Conservation (phyloP, 2,113 vertebrate genomes). For the Prochilodus magdalenae region DNA sequence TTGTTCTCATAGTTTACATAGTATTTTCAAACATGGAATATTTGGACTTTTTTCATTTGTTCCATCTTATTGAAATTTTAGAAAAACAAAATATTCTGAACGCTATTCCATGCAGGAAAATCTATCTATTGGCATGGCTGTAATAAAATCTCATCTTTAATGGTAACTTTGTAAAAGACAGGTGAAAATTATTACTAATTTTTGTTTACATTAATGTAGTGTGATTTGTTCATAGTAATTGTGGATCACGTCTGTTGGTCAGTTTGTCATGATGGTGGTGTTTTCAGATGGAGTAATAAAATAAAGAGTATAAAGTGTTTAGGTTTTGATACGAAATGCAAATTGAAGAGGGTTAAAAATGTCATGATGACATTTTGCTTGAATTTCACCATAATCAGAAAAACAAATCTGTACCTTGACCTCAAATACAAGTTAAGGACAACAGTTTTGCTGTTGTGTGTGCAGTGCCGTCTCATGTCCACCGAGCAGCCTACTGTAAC, state of each 20-base stretch:
- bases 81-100: background rate
- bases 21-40: too few species aligned
- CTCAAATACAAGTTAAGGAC: constrained; percentile 31
- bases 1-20: too few species aligned
- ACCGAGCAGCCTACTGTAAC: background rate
- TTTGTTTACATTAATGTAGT: background rate
- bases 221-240: background rate
- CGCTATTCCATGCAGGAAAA: too few species aligned
- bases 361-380: background rate
- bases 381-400: constrained; percentile 28
- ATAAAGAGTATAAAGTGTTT: background rate
- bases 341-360: background rate
- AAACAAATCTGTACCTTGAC: constrained; percentile 40
- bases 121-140: background rate
- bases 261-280: background rate
- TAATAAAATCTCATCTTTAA: background rate
- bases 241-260: background rate
- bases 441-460: constrained; percentile 14
- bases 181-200: too few species aligned
- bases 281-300: background rate
- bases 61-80: background rate
- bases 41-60: too few species aligned
- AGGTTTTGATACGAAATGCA: background rate
- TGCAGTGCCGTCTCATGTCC: background rate
- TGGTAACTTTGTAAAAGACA: too few species aligned